phyloP scores from a whole-genome alignment of 1,140 invertebrate genomes.

The Drosophila ananassae region DNA sequence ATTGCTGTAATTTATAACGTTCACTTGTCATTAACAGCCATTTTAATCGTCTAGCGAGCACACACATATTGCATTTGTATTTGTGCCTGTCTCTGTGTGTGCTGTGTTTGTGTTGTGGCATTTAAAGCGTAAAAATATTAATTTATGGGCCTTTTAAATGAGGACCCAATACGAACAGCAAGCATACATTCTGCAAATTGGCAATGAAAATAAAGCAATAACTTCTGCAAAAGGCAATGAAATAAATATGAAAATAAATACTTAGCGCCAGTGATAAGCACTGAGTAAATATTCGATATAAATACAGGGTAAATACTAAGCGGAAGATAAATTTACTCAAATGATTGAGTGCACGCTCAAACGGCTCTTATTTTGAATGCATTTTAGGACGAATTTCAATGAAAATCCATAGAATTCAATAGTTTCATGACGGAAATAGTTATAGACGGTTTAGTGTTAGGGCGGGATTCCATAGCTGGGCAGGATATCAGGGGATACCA shows the following conservation, averaged over 20 bases:
- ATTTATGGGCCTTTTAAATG: constrained; percentile 74
- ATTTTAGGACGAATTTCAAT: neutral
- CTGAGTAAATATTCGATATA: constrained; percentile 48
- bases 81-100: constrained; percentile 10
- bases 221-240: constrained; percentile 30
- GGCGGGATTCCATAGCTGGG: constrained; percentile 5
- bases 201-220: constrained; percentile 61
- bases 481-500: no score
- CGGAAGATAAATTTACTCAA: constrained; percentile 32
- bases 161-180: constrained; percentile 19
- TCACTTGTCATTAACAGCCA: constrained; percentile 81
- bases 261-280: constrained; percentile 53
- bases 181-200: constrained; percentile 37
- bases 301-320: constrained; percentile 56
- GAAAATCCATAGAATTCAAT: constrained; percentile 5
- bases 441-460: neutral
- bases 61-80: constrained; percentile 26
- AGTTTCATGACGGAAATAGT: constrained; percentile 9
- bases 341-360: constrained; percentile 22
- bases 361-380: constrained; percentile 17
- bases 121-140: constrained; percentile 82
- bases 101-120: constrained; percentile 38
- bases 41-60: constrained; percentile 71
- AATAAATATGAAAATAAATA: constrained; percentile 66
- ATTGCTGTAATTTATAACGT: constrained; percentile 81